phyloP scores from a whole-genome alignment of 1,140 invertebrate species.

The Pygmarrhopalites habei region DNA sequence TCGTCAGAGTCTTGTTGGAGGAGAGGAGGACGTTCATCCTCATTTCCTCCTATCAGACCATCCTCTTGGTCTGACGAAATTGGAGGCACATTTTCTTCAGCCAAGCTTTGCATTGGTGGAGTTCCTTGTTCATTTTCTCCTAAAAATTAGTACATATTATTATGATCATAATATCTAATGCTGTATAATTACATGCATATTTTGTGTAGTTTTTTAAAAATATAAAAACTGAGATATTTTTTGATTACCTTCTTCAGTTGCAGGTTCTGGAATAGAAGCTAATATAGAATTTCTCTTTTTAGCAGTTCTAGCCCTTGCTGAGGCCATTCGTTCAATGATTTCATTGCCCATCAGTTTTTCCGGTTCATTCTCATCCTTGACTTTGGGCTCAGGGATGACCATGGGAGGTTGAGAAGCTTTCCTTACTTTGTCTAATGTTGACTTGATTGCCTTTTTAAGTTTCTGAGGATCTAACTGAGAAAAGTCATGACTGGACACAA shows the following conservation, averaged over 20 bases:
- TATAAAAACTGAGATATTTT: background rate
- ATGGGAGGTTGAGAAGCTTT: constrained; percentile 24
- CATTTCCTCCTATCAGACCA: background rate
- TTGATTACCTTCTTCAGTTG: background rate
- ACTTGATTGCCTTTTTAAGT: constrained; percentile 31
- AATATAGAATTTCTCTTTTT: constrained; percentile 25
- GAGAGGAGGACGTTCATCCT: background rate
- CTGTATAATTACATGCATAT: background rate
- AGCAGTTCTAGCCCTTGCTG: constrained; percentile 29
- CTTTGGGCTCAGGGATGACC: background rate
- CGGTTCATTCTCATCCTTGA: background rate
- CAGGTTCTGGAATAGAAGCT: constrained; percentile 34
- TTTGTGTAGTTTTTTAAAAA: background rate
- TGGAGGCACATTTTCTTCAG: background rate
- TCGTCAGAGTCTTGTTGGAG: background rate
- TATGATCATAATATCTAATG: background rate
- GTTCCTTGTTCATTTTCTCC: background rate
- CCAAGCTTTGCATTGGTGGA: background rate
- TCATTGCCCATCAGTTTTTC: constrained; percentile 37
- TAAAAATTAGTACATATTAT: background rate
- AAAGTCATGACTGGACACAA: constrained; percentile 18
- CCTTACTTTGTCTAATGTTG: constrained; percentile 32
- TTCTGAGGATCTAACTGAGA: constrained; percentile 25
- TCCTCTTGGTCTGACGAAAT: background rate
- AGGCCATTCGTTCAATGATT: constrained; percentile 38